Evolutionary conservation across 2,113 vertebrate genomes (phyloP), one percentile per base, ranked within the genome.

Genomic region (Suncus etruscus): DNA sequence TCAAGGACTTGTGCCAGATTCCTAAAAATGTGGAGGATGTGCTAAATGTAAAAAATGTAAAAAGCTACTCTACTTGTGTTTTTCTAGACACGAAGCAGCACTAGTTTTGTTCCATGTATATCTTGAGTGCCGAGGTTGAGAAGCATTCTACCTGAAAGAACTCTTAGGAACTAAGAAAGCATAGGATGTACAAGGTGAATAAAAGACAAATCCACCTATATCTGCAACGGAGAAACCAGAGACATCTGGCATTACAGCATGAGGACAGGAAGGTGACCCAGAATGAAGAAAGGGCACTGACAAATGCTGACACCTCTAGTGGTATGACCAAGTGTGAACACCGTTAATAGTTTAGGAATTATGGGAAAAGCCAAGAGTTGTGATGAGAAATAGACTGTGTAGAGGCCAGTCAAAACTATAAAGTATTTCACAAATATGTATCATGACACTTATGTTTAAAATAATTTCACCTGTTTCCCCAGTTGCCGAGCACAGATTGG

Each of bases 401-500:
- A 27, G 25, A 45, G 11, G 8, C 0, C 15, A 65, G 24, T 83
- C 48, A 68, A 92, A 70, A 63, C 0, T 48, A 1, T 48, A 12
- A 75, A n/a, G 3, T 70, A 27, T 75, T 89, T 74, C 48, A 91
- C 69, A 75, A 91, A 74, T 12, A 5, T 14, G 54, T n/a, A 54
- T 75, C 31, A 69, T 12, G 0, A 73, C 10, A 4, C 16, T 66
- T 32, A 73, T 20, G 0, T 27, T 70, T 74, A 79, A 54, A 48
- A 69, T 32, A 39, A 80, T 76, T 85, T 98, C 94, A 99, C 99
- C 98, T 99, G 98, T 92, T 98, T 98, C 73, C 99, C 99, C 70
- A 99, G 98, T 0, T 99, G 98, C 45, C 98, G 98, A 48, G 99
- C 98, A 97, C 99, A 99, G 96, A 99, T 99, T 1, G 99, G 99